Percentiles rank a stretch among this genome's conserved stretches.
These are phyloP conservation scores for Loriculus beryllinus DNA, from an alignment of 2,797 vertebrate species.

Conservation along the genomic window DNA sequence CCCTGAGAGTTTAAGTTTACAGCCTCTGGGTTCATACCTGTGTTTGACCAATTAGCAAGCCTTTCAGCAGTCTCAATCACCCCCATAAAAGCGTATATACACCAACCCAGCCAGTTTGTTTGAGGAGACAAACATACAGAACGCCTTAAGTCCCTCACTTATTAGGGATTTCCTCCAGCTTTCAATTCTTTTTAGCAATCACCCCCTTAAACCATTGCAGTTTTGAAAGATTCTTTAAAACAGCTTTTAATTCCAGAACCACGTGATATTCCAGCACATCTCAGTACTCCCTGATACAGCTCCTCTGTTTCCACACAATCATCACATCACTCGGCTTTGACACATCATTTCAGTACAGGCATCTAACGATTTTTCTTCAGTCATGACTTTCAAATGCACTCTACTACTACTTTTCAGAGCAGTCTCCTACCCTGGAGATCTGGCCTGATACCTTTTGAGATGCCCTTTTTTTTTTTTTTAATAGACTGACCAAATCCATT, in stretches of 20 bases:
- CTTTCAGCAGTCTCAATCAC: not conserved
- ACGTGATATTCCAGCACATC: not conserved
- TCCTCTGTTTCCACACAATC: not conserved
- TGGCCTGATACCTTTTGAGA: not conserved
- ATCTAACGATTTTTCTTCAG: not conserved
- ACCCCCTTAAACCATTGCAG: not conserved
- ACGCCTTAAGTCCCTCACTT: not conserved
- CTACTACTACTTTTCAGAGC: not conserved
- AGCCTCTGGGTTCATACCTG: not conserved
- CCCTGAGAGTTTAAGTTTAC: not conserved
- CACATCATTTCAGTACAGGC: not conserved
- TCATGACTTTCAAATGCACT: not conserved
- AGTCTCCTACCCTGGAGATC: not conserved
- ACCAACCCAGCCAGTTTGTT: not conserved
- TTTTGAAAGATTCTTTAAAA: not conserved
- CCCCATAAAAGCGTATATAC: rapidly evolving
- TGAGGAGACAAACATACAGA: not conserved
- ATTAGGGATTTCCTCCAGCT: not conserved
- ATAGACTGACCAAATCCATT: not conserved
- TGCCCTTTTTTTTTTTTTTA: not conserved
- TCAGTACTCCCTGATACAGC: not conserved
- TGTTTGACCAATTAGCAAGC: not conserved
- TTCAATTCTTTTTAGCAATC: not conserved
- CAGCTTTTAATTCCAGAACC: not conserved
- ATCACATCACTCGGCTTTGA: not conserved